Base-by-base conservation (phyloP, 2,113 vertebrate genomes). In the Panthera tigris region DNA sequence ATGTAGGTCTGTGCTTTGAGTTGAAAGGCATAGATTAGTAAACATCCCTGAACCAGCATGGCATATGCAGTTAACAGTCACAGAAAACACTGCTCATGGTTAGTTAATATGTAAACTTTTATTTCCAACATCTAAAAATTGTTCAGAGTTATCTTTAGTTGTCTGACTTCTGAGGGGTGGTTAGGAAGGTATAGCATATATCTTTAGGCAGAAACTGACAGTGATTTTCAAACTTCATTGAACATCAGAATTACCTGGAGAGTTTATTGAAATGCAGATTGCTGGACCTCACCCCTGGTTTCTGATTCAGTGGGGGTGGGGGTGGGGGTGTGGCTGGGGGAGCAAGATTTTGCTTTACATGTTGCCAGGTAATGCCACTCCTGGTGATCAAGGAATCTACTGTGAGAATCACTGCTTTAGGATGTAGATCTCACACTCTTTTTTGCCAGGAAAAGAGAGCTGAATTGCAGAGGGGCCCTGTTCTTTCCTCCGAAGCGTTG, bases 91-190 rank as follows among this genome's bases (percentile, higher is more conserved):
- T 97, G 89, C 92, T 96, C 48, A 65, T 68, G 89, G 85, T 97
- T 98, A 94, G 85, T 97, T 98, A 94, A 94, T 92, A 78, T 96
- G 96, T 97, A 95, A 98, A 80, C 88, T 98, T 98, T 98, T 95
- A 97, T 97, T 98, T 97, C 4, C 0, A 91, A 96, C 96, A 95
- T 97, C 86, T 96, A 36, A 19, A 68, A 92, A 88, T 93, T 71
- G 63, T 80, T 98, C 25, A 12, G 16, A 69, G 52, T 66, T 95
- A 79, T 0, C 83, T 9, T 79, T 16, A 25, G 0, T 61, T 91
- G 21, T 52, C 66, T 95, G 41, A 71, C 31, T 74, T 74, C 25
- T 65, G n/a, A 96, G 13, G 18, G 33, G 11, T 92, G 50, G 19
- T 66, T 50, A 92, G 65, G 29, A 69, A 41, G 36, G 39, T 71